Percentiles rank a stretch among this genome's conserved stretches.
These are phyloP conservation scores for Tanypteryx hageni DNA, from an alignment of 2,888 invertebrate species.

Conservation along the genomic window DNA sequence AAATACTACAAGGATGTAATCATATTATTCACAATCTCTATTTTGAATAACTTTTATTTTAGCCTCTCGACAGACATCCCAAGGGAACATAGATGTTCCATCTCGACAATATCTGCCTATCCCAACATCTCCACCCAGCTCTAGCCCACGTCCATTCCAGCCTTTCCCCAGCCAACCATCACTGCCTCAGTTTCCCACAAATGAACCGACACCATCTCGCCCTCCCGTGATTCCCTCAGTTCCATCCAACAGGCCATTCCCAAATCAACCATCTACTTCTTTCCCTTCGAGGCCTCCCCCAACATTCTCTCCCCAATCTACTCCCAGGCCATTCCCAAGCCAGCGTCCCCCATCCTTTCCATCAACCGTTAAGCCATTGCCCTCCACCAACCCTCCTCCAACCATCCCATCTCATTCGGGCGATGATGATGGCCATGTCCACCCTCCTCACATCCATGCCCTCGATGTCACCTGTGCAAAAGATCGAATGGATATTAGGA, in stretches of 20 bases:
- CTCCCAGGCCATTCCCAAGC: conserved; percentile 68
- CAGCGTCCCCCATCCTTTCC: conserved; percentile 70
- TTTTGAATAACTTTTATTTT: neutral
- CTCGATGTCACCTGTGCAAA: conserved; percentile 88
- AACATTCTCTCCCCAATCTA: conserved; percentile 70
- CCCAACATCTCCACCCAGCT: conserved; percentile 77
- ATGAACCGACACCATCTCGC: conserved; percentile 69
- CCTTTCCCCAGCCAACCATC: conserved; percentile 61
- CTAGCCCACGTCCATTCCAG: conserved; percentile 83
- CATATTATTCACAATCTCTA: neutral
- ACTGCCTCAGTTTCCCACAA: conserved; percentile 67
- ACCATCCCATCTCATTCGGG: conserved; percentile 66
- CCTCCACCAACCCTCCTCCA: conserved; percentile 65
- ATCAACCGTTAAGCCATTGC: conserved; percentile 65
- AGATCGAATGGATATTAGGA: conserved; percentile 88
- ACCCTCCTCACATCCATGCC: conserved; percentile 86
- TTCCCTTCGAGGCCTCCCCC: conserved; percentile 68
- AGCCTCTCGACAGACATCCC: conserved; percentile 28
- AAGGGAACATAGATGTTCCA: conserved; percentile 71
- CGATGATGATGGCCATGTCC: conserved; percentile 79
- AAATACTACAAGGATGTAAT: neutral
- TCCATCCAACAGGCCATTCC: conserved; percentile 68
- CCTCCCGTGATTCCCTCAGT: conserved; percentile 71
- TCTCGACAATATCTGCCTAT: conserved; percentile 79
- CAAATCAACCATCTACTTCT: conserved; percentile 68